Conservation (phyloP, 2,797 vertebrate species). For the Cryptoprocta ferox region DNA sequence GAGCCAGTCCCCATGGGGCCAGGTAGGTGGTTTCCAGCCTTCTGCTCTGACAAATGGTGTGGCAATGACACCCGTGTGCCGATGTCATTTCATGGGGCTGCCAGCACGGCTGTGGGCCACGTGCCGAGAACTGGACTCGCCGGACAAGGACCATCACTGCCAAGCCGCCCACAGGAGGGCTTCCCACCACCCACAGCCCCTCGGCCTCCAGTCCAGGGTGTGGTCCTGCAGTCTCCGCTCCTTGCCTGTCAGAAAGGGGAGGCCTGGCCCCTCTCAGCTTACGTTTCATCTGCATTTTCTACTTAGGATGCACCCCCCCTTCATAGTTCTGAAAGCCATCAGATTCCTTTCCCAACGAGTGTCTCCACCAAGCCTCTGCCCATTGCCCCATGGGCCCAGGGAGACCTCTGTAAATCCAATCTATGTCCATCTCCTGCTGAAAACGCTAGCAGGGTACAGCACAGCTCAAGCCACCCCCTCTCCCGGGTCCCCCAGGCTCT, state of each 20-base stretch:
- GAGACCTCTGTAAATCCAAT: conserved; percentile 24
- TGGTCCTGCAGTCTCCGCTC: background rate
- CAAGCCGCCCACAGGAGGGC: background rate
- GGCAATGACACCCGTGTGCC: background rate
- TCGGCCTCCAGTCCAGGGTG: background rate
- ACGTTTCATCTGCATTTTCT: background rate
- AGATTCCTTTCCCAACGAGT: background rate
- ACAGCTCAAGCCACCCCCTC: background rate
- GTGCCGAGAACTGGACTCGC: background rate
- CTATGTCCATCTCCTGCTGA: background rate
- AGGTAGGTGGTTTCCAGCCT: background rate
- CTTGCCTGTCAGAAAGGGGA: background rate
- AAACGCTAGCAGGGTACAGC: background rate
- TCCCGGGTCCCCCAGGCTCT: background rate
- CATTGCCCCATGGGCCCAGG: background rate
- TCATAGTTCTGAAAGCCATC: background rate
- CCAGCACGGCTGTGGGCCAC: background rate
- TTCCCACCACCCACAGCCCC: background rate
- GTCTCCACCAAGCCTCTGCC: background rate
- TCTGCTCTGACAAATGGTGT: background rate
- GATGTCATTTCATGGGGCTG: background rate
- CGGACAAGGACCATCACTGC: background rate
- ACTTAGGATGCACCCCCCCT: background rate
- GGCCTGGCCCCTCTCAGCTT: background rate
- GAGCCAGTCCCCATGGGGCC: background rate